These are phyloP conservation scores for Parus major DNA, from an alignment of 2,113 vertebrate genomes.

Conservation along the genomic window DNA sequence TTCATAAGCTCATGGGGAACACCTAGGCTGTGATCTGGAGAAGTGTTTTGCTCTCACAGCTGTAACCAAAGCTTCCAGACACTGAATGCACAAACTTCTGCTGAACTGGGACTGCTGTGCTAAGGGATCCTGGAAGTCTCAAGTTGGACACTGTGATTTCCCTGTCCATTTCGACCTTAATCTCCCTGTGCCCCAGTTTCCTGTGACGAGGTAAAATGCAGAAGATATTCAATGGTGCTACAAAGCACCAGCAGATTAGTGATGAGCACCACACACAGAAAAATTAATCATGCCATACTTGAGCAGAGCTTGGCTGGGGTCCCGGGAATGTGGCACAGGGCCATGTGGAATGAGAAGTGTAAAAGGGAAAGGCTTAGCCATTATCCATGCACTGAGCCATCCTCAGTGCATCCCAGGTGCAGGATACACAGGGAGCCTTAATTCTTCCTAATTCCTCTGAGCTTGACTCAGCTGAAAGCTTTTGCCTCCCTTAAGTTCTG, in stretches of 20 bases:
- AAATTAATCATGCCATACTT: neutral
- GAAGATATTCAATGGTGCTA: neutral
- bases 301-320: constrained; percentile 2
- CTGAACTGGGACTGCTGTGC: neutral
- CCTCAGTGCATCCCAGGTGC: neutral
- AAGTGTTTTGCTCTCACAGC: neutral
- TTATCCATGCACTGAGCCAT: neutral
- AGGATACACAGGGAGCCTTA: neutral
- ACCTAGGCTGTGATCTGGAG: neutral
- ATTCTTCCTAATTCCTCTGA: neutral
- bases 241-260: constrained; percentile 18
- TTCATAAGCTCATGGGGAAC: neutral
- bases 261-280: neutral
- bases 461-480: neutral
- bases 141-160: neutral
- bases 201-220: neutral
- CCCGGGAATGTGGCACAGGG: neutral
- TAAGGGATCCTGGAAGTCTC: neutral
- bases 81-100: neutral
- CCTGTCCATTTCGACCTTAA: constrained; percentile 19
- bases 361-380: neutral
- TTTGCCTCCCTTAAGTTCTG: neutral
- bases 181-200: constrained; percentile 2
- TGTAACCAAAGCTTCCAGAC: neutral
- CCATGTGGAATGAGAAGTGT: neutral